Base-by-base conservation (phyloP, 2,888 invertebrate species). In the Lucinisca nassula region DNA sequence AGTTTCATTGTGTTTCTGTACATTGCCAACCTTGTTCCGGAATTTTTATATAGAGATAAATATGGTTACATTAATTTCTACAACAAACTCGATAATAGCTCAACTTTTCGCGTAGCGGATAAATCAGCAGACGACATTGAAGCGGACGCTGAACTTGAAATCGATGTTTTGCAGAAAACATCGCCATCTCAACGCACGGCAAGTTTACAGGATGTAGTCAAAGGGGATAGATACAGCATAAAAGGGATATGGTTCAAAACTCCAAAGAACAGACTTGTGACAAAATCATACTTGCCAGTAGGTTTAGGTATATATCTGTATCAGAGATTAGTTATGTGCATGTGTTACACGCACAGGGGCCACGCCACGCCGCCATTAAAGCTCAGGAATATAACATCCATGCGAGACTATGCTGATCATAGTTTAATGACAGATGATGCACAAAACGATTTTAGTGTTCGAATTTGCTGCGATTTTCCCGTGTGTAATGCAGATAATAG, bases 1-100 rank as follows among this genome's bases (percentile, higher is more conserved):
- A 76, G 55, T 51, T 76, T 76, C 55, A 51, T 76, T n/a, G 76
- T 35, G 12, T 76, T 76, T 51, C 51, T 76, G 35, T 76, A 55
- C 27, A 35, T 55, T 6, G 76, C 76, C n/a, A 76, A 76, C 32
- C 51, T 76, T 3, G 76, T 76, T 30, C 76, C 76, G 8, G 76
- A 76, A 51, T 76, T 27, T 51, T 38, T 76, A 8, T 76, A 76
- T 55, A 49, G 12, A n/a, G 76, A 76, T n/a, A 49, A 55, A 32
- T 51, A 76, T 76, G 51, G 55, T 35, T 76, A 51, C 30, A 24
- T 51, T 2, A 51, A 51, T 21, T 76, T 76, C 51, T 51, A 51
- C 30, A 51, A 55, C 6, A 76, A 49, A 27, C 32, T 76, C 1
- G 32, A 35, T 21, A 17, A 67, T 1, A 10, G 30, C 17, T 67